Conservation (phyloP, 2,888 invertebrate genomes). For the Margaritifera margaritifera region DNA sequence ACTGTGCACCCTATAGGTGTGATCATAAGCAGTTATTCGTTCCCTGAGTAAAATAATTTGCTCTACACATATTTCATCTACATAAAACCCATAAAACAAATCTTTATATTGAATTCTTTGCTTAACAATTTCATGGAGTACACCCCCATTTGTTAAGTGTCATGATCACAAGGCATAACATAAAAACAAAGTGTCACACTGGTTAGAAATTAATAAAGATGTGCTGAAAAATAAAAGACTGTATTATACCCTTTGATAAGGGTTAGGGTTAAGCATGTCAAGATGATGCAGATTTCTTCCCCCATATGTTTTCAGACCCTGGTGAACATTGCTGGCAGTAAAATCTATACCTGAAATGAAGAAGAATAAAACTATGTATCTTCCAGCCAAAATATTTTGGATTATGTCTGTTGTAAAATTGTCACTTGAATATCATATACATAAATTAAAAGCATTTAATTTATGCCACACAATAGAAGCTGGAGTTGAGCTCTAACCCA, state of each 20-base stretch:
- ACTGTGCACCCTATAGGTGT: too few relatives aligned
- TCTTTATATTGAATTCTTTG: too few relatives aligned
- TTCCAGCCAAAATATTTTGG: background rate
- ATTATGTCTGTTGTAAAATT: background rate
- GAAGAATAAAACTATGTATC: constrained; percentile 1
- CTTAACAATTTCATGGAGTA: too few relatives aligned
- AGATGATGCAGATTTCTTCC: constrained; percentile 57
- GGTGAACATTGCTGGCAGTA: constrained; percentile 60
- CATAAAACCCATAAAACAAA: too few relatives aligned
- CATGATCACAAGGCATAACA: too few relatives aligned
- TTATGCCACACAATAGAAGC: background rate
- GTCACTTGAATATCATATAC: background rate
- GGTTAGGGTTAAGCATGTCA: constrained; percentile 36
- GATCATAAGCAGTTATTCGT: too few relatives aligned
- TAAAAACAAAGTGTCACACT: too few relatives aligned
- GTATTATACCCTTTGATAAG: constrained; percentile 48
- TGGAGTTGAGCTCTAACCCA: too few relatives aligned
- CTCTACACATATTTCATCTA: too few relatives aligned
- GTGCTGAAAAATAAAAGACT: background rate
- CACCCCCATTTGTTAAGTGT: too few relatives aligned
- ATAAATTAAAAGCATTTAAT: background rate
- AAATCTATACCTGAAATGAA: constrained; percentile 73
- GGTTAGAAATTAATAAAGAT: too few relatives aligned
- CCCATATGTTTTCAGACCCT: constrained; percentile 55
- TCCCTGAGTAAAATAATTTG: too few relatives aligned